Conservation (phyloP, 2,797 vertebrate species). For the Melanotaenia trifasciata region DNA sequence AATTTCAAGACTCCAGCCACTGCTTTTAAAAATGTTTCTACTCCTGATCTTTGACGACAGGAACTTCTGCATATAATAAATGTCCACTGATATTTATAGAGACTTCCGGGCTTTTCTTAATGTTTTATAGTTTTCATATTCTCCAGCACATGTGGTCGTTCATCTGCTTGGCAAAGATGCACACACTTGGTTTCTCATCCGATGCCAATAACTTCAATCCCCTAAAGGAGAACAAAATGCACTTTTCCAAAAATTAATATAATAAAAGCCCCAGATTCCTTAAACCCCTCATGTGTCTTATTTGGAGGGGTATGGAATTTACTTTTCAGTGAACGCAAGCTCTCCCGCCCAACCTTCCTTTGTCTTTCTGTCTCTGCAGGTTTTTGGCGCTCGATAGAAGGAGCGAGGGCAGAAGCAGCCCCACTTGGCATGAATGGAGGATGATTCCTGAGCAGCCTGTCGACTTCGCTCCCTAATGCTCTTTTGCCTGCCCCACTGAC, state of each 20-base stretch:
- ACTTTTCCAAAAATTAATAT: slow-evolving; percentile 46
- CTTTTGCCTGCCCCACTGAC: slow-evolving; percentile 86
- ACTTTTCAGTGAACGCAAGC: slow-evolving; percentile 52
- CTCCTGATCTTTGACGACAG: slow-evolving; percentile 14
- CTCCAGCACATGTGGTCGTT: slow-evolving; percentile 48
- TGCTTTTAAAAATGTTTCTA: background rate
- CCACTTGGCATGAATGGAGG: slow-evolving; percentile 80
- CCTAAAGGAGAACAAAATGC: slow-evolving; percentile 45
- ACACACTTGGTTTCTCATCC: slow-evolving; percentile 48
- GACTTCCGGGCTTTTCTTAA: slow-evolving; percentile 36
- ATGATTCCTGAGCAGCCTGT: slow-evolving; percentile 81
- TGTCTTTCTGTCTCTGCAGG: slow-evolving; percentile 64
- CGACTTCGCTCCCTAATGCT: slow-evolving; percentile 76
- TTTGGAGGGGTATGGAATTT: slow-evolving; percentile 52
- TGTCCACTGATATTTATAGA: slow-evolving; percentile 31
- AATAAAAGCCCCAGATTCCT: slow-evolving; percentile 52
- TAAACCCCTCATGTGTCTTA: slow-evolving; percentile 47
- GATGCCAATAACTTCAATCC: slow-evolving; percentile 41
- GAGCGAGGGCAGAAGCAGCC: slow-evolving; percentile 75
- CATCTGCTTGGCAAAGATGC: slow-evolving; percentile 48
- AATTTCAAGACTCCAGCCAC: background rate
- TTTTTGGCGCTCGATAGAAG: slow-evolving; percentile 55
- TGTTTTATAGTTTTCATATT: slow-evolving; percentile 47
- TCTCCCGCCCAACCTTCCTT: slow-evolving; percentile 55
- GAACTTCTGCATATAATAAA: slow-evolving; percentile 33